Conservation (phyloP, 64 coral and sea anemone genomes). For the Hydrozoanthus tunicans region DNA sequence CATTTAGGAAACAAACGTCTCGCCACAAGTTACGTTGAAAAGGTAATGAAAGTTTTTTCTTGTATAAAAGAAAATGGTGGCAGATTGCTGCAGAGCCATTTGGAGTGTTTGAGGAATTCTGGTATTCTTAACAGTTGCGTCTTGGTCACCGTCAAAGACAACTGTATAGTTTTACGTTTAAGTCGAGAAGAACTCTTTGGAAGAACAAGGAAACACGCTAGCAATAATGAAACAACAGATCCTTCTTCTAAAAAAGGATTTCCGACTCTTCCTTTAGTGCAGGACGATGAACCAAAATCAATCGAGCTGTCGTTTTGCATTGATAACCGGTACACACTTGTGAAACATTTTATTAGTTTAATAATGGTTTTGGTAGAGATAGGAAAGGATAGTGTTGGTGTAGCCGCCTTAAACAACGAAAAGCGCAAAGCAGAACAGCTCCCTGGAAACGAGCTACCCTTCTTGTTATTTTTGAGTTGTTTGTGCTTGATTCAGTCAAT, state of each 20-base stretch:
- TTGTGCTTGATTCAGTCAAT: background rate
- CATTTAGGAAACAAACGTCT: background rate
- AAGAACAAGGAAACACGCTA: background rate
- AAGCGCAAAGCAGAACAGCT: background rate
- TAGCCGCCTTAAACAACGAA: background rate
- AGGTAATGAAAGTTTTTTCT: background rate
- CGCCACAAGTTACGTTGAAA: background rate
- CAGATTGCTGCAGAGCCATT: background rate
- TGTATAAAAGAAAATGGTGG: constrained; percentile 9
- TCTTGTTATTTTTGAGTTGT: background rate
- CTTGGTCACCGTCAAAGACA: background rate
- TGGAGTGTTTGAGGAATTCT: constrained; percentile 7
- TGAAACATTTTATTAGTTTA: background rate
- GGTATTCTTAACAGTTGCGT: constrained; percentile 18
- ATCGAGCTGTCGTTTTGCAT: constrained; percentile 1
- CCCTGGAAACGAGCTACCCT: too few species aligned
- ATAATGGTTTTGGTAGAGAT: background rate
- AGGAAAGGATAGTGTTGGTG: background rate
- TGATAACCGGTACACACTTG: background rate
- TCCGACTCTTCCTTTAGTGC: too few species aligned
- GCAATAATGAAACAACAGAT: background rate
- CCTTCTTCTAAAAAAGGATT: background rate
- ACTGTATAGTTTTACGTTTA: background rate
- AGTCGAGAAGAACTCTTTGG: background rate
- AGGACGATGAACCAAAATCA: background rate